Conservation (phyloP, 2,797 vertebrate species). For the Falco berigora region DNA sequence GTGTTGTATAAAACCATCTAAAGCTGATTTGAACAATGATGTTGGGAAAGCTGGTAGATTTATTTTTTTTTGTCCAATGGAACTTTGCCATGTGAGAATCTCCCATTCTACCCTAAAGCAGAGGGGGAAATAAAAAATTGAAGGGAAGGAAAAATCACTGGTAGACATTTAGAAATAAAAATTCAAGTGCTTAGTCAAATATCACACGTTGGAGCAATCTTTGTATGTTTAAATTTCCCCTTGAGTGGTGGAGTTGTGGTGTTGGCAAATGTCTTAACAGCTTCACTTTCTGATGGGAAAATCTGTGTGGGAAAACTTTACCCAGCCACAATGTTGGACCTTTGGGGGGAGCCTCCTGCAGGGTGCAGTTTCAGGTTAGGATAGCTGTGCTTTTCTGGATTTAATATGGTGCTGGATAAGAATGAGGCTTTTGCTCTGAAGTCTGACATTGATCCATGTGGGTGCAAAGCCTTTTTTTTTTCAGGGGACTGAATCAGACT, state of each 20-base stretch:
- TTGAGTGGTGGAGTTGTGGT: neutral
- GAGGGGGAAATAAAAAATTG: neutral
- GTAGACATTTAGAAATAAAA: neutral
- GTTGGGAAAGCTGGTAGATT: neutral
- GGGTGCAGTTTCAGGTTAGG: neutral
- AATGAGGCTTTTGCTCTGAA: neutral
- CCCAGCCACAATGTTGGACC: neutral
- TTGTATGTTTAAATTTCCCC: neutral
- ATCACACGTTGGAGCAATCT: neutral
- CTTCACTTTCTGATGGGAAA: constrained; percentile 37
- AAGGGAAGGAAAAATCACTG: neutral
- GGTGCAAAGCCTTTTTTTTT: neutral
- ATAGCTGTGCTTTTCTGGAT: neutral
- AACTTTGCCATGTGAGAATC: neutral
- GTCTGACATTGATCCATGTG: neutral
- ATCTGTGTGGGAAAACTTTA: constrained; percentile 23
- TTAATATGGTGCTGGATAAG: neutral
- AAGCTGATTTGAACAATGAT: constrained; percentile 19
- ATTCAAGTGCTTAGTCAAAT: neutral
- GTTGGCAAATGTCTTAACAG: neutral
- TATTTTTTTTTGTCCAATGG: neutral
- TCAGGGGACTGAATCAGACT: neutral
- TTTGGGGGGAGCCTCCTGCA: neutral
- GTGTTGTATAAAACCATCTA: neutral
- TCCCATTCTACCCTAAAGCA: neutral